Evolutionary conservation across 2,888 invertebrate genomes (phyloP), one percentile per base, ranked within the genome.

Genomic region (Drosophila mercatorum): DNA sequence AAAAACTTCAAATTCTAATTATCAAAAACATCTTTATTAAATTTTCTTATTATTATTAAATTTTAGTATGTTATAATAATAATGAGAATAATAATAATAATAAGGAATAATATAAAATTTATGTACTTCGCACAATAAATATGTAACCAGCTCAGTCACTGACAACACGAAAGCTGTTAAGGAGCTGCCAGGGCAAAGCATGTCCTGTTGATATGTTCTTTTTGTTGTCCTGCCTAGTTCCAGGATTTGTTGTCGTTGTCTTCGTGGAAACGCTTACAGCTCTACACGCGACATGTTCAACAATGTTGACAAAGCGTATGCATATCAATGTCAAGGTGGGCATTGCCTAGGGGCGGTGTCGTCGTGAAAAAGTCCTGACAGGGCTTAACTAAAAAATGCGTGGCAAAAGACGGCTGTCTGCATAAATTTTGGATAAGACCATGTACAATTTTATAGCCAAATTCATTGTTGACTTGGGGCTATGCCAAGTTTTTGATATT

Each of bases 231-330:
- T 17, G 46, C 26, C 10, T 51, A 47, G 36, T 40, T 46, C 8
- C 17, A 28, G 17, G n/a, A 11, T 22, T 22, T 52, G 43, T 46
- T 26, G 46, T 28, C 17, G 59, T n/a, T 44, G 46, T 10, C 34
- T 44, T 31, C 10, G n/a, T 22, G 26, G 47, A 38, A 31, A 46
- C 47, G 47, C 31, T 56, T 58, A 69, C 66, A 75, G 53, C 62
- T 71, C 47, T 55, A 57, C 60, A 72, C 63, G 67, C 61, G 31
- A 49, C 43, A 44, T 26, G 34, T 26, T 51, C 55, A 69, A 72
- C 72, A 62, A 52, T 71, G 79, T 75, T 78, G 84, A 75, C 84
- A 72, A 57, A 47, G 56, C 58, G 59, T 78, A 68, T 84, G 61
- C 56, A 60, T 72, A 59, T 81, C 68, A 62, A 38, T 69, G 61